Percentiles rank a stretch among this genome's conserved stretches.
Conservation (phyloP, 2,113 vertebrate genomes). For the Enhydra lutris region DNA sequence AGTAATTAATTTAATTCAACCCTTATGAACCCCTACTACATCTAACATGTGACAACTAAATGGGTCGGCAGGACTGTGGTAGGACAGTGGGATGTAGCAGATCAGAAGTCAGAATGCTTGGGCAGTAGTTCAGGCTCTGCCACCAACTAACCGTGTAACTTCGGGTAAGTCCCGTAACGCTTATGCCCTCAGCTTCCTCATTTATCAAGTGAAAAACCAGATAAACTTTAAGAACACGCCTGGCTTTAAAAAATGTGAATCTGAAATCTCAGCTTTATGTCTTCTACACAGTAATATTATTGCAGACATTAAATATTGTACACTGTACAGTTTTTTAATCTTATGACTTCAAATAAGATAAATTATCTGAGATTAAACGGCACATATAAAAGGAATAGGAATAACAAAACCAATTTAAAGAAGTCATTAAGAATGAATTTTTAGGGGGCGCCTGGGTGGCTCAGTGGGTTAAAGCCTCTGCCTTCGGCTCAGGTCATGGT, state of each 20-base stretch:
- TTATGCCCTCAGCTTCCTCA: background rate
- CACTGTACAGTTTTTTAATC: background rate
- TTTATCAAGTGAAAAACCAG: conserved; percentile 33
- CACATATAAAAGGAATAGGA: background rate
- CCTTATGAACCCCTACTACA: background rate
- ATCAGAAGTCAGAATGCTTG: background rate
- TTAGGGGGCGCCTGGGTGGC: too few relatives aligned
- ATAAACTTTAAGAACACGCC: background rate
- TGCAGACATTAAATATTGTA: background rate
- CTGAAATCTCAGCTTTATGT: conserved; percentile 7
- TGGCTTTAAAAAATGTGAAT: background rate
- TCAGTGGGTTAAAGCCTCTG: too few relatives aligned
- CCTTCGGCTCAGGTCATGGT: too few relatives aligned
- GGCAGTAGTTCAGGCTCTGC: background rate
- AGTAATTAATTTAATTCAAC: background rate
- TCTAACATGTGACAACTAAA: background rate
- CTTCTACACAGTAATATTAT: background rate
- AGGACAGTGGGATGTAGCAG: background rate
- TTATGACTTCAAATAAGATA: conserved; percentile 25
- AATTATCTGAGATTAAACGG: background rate
- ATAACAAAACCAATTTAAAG: background rate
- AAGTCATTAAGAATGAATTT: conserved; percentile 8
- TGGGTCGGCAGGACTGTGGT: background rate
- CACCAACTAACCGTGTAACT: background rate
- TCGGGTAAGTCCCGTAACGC: conserved; percentile 15